phyloP scores from a whole-genome alignment of 2,113 vertebrate genomes.

The Percopsis transmontana region DNA sequence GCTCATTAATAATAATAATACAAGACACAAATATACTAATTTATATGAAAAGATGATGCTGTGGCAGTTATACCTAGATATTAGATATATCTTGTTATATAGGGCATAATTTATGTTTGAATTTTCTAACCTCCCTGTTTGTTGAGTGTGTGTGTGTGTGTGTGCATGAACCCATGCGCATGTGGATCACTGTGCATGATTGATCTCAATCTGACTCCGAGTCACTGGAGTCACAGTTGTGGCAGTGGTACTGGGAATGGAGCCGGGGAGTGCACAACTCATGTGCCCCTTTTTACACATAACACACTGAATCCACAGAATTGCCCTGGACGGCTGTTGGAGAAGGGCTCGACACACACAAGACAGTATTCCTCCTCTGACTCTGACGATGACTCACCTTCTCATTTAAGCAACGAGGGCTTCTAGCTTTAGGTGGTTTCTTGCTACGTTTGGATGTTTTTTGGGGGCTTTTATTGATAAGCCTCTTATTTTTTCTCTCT shows the following conservation, averaged over 20 bases:
- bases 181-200: not conserved
- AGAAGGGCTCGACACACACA: slow-evolving; percentile 9
- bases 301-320: not conserved
- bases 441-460: slow-evolving; percentile 2
- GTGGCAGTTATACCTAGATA: too few relatives aligned
- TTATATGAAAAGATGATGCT: too few relatives aligned
- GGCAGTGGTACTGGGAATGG: slow-evolving; percentile 2
- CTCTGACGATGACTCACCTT: slow-evolving; percentile 5
- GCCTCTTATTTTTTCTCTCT: slow-evolving; percentile 12
- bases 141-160: slow-evolving; percentile 3
- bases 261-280: slow-evolving; percentile 6
- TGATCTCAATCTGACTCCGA: slow-evolving; percentile 1
- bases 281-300: not conserved
- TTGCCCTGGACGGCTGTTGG: not conserved
- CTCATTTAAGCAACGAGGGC: not conserved
- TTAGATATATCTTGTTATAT: too few relatives aligned
- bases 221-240: not conserved
- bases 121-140: too few relatives aligned
- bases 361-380: slow-evolving; percentile 11
- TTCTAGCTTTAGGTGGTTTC: not conserved
- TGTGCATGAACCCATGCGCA: not conserved
- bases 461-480: not conserved
- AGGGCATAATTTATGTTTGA: too few relatives aligned
- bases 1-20: too few relatives aligned
- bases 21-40: too few relatives aligned